Evolutionary conservation across 1,140 invertebrate genomes (phyloP), one percentile per base, ranked within the genome.

Genomic region (Ooceraea biroi): DNA sequence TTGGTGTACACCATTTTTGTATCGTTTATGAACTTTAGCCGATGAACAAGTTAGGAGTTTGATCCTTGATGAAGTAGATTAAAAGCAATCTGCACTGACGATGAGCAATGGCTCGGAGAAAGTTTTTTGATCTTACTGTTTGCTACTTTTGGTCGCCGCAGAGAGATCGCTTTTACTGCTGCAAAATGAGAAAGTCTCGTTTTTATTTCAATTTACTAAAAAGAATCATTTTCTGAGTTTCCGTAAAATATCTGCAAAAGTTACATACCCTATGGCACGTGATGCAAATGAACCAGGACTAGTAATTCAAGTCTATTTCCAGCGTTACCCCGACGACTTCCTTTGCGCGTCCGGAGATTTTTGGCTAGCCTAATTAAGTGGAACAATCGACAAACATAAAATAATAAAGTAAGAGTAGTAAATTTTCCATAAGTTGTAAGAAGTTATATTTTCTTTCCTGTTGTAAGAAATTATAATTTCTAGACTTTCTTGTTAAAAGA

Each of bases 271-370:
- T 97, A 97, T 63, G 97, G 97, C 68, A 97, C 97, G 97, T 97
- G 97, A 93, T 97, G 97, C 78, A 97, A 95, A 92, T 96, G 96
- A 50, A 97, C 97, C 30, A 97, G 95, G 19, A 97, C 97, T 92
- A 97, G 95, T 90, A 97, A 95, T 95, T 97, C 97, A 92, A 97
- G 94, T 55, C 96, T 95, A 94, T 97, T 97, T 90, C 96, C 97
- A 92, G 96, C 95, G 94, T 97, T 97, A 87, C 96, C 97, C 80
- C 96, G 95, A 83, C 97, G 95, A 92, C 97, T 97, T 71, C 97
- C 97, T 95, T 97, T 97, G 83, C 95, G 95, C 83, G 96, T 97
- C 86, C 94, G 93, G 83, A 97, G 95, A 94, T 97, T 97, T 95
- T 97, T 97, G 83, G 95, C 95, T 91, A 97, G 95, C 93, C 96